Evolutionary conservation across 2,797 vertebrate genomes (phyloP).

Genomic region (Meda fulgida): DNA sequence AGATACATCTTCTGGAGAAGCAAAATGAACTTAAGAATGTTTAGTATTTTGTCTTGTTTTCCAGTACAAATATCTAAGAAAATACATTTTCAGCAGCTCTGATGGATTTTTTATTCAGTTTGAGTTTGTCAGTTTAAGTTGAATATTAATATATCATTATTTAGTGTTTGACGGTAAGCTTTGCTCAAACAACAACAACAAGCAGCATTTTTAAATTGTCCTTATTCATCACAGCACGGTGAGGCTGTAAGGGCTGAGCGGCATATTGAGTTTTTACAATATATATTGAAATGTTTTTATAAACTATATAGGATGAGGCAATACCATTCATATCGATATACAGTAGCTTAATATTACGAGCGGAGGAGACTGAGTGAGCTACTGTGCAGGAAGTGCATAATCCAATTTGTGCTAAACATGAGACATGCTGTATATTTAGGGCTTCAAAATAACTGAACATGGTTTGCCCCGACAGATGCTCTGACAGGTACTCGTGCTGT

Average conservation of each 20-base stretch:
- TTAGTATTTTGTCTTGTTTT: too few species aligned
- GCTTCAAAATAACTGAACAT: not conserved
- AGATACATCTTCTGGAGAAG: too few species aligned
- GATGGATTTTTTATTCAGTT: not conserved
- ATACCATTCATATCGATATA: not conserved
- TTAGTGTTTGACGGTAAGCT: not conserved
- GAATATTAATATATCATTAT: not conserved
- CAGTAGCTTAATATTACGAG: not conserved
- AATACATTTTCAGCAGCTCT: not conserved
- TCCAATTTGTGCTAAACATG: not conserved
- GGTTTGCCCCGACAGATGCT: not conserved
- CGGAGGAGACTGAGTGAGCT: not conserved
- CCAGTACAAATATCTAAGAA: not conserved
- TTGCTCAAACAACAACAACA: not conserved
- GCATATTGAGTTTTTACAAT: not conserved
- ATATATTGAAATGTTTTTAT: not conserved
- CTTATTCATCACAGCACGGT: too few species aligned
- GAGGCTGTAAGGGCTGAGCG: not conserved
- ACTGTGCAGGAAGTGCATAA: not conserved
- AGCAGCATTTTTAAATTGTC: too few species aligned
- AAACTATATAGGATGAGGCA: not conserved
- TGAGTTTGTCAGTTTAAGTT: not conserved
- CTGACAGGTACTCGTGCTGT: not conserved
- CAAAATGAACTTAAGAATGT: too few species aligned
- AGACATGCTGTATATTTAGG: not conserved